Conservation (phyloP, 2,797 vertebrate species). For the Cercopithecus neglectus region DNA sequence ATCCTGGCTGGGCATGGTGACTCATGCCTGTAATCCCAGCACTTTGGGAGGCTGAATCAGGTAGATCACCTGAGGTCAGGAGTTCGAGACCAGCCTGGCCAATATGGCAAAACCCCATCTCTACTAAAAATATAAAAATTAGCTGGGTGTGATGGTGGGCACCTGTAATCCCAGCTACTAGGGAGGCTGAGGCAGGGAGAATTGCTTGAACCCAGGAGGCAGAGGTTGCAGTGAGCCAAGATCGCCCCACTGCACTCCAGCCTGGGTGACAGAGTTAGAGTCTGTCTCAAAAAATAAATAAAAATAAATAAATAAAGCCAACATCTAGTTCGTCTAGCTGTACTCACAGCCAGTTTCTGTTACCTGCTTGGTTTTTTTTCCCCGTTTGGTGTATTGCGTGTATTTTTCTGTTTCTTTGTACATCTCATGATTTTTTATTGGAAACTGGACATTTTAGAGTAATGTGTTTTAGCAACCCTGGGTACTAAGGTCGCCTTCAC, state of each 20-base stretch:
- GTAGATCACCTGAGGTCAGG: not conserved
- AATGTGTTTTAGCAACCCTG: not conserved
- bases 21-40: not conserved
- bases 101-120: not conserved
- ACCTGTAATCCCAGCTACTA: not conserved
- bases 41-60: not conserved
- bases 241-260: not conserved
- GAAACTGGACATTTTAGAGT: not conserved
- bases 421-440: not conserved
- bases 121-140: not conserved
- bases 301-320: not conserved
- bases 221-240: not conserved
- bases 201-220: not conserved
- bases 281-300: too few relatives aligned
- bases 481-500: not conserved
- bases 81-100: not conserved
- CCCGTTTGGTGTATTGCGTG: not conserved
- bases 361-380: not conserved
- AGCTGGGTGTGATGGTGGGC: not conserved
- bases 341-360: not conserved
- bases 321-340: not conserved
- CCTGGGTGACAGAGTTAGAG: not conserved
- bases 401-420: slow-evolving; percentile 18
- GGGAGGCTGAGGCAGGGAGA: not conserved
- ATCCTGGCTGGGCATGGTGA: not conserved